phyloP scores from a whole-genome alignment of 1,140 invertebrate genomes.

The Campoletis sonorensis region DNA sequence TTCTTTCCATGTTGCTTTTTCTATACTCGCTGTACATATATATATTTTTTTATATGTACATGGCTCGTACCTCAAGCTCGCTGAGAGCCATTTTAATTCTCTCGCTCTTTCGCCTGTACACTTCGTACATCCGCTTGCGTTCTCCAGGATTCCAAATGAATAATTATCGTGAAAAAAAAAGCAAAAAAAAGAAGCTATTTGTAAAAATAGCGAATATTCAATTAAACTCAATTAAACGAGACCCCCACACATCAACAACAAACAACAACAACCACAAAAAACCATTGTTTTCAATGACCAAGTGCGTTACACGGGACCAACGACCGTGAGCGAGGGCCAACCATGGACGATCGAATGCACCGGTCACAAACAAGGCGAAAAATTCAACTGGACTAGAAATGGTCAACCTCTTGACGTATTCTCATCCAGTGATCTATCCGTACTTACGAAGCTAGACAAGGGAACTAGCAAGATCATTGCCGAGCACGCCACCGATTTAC shows the following conservation, averaged over 20 bases:
- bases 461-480: conserved; percentile 60
- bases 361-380: conserved; percentile 54
- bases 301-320: conserved; percentile 62
- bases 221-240: background rate
- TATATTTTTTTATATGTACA: background rate
- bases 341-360: conserved; percentile 68
- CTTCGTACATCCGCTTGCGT: conserved; percentile 4
- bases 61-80: background rate
- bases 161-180: background rate
- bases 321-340: conserved; percentile 61
- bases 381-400: conserved; percentile 70
- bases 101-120: background rate
- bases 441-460: conserved; percentile 51
- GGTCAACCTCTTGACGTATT: conserved; percentile 66
- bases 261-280: no score
- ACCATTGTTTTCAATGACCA: conserved; percentile 43
- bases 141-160: background rate
- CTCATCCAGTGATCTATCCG: conserved; percentile 58
- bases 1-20: no score
- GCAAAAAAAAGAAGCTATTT: background rate
- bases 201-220: background rate
- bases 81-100: background rate
- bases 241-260: conserved; percentile 2
- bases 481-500: conserved; percentile 60
- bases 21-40: no score